Evolutionary conservation across 1,140 invertebrate genomes (phyloP).

Genomic region (Anoplolepis gracilipes): DNA sequence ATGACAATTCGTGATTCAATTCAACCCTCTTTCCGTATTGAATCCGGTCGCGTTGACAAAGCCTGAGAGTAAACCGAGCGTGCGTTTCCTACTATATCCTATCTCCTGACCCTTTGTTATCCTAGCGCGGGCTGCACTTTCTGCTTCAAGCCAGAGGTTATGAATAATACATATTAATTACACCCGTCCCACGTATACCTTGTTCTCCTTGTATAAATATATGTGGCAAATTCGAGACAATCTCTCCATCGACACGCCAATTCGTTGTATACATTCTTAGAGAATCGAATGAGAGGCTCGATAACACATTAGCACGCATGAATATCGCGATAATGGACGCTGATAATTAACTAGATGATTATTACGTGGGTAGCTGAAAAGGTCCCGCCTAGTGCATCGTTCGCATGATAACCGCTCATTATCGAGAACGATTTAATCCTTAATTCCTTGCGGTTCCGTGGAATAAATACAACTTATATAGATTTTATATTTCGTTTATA

Average conservation of each 20-base stretch:
- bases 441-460: slow-evolving; percentile 33
- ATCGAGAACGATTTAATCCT: slow-evolving; percentile 47
- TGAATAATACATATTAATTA: slow-evolving; percentile 81
- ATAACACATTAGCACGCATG: slow-evolving; percentile 45
- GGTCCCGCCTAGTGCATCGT: slow-evolving; percentile 27
- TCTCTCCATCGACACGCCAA: slow-evolving; percentile 1
- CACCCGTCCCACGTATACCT: slow-evolving; percentile 10
- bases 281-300: slow-evolving; percentile 39
- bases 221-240: slow-evolving; percentile 8
- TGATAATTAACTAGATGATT: slow-evolving; percentile 41
- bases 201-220: slow-evolving; percentile 6
- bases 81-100: slow-evolving; percentile 71
- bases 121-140: slow-evolving; percentile 65
- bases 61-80: slow-evolving; percentile 78
- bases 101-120: slow-evolving; percentile 29
- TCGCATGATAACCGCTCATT: slow-evolving; percentile 57
- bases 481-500: slow-evolving; percentile 36
- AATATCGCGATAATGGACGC: slow-evolving; percentile 49
- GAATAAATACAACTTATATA: slow-evolving; percentile 38
- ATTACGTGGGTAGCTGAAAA: slow-evolving; percentile 21
- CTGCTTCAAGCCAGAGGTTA: slow-evolving; percentile 65
- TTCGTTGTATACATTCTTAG: slow-evolving; percentile 21
- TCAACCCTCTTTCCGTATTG: slow-evolving; percentile 53
- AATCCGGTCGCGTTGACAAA: slow-evolving; percentile 76
- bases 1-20: slow-evolving; percentile 40